phyloP scores from a whole-genome alignment of 2,113 vertebrate genomes.

The Perognathus longimembris region DNA sequence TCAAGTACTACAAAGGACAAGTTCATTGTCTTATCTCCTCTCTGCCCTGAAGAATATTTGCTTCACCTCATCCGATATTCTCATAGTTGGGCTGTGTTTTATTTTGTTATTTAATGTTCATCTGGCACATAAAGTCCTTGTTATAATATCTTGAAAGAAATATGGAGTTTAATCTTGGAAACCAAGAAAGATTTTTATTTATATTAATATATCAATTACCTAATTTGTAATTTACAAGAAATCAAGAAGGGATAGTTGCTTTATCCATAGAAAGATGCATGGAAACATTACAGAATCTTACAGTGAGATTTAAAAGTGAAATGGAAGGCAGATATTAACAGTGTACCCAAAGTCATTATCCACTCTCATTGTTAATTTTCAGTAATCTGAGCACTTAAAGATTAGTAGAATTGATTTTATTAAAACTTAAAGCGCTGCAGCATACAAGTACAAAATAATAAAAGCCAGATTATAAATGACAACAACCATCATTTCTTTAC shows the following conservation, averaged over 20 bases:
- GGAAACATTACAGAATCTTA: not conserved
- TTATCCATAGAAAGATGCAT: not conserved
- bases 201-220: not conserved
- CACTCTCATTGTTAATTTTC: not conserved
- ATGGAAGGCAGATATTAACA: not conserved
- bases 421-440: not conserved
- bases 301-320: not conserved
- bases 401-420: not conserved
- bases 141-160: not conserved
- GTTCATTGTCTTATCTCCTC: not conserved
- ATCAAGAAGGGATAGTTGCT: conserved; percentile 25
- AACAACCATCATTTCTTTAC: not conserved
- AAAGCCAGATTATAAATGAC: not conserved
- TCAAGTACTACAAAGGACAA: not conserved
- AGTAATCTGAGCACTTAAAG: not conserved
- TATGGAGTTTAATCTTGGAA: not conserved
- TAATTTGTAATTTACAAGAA: not conserved
- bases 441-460: not conserved
- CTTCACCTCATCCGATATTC: not conserved
- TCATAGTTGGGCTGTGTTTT: not conserved
- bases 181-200: not conserved
- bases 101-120: not conserved
- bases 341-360: too few species aligned
- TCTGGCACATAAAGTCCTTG: not conserved
- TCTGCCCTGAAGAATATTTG: not conserved